Evolutionary conservation across 1,140 invertebrate genomes (phyloP), one percentile per base, ranked within the genome.

Genomic region (Wiebesia pumilae): DNA sequence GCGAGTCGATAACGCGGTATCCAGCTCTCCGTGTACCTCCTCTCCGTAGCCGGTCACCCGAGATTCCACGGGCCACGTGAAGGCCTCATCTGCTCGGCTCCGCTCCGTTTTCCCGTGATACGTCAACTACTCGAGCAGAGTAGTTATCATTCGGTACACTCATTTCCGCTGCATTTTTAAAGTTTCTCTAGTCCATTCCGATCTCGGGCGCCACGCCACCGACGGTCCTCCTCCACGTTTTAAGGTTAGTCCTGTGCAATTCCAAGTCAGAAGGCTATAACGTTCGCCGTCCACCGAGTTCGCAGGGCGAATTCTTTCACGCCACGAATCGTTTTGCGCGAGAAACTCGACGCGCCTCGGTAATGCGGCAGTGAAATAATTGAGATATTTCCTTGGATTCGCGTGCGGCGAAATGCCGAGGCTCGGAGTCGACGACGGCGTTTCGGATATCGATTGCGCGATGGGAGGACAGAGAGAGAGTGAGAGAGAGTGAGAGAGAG

Each of bases 401-500:
- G 77, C 43, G 9, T 35, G 77, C 47, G 47, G 21, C n/a, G 7
- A 58, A 79, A 79, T 12, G n/a, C 14, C 43, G 77, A 51, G 77
- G 47, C 51, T 38, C 19, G 47, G 58, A 16, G 27, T 47, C 54
- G 58, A 62, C 21, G 35, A 47, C 38, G 54, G 62, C 58, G 58
- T 81, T 81, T 81, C 12, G 27, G 62, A 14, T 81, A 81, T 81
- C 62, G 80, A 81, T 81, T 81, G 58, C 6, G 6, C 19, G 30
- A 38, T 33, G 30, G 1, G 40, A 43, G 24, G 19, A 19, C 43
- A 14, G 43, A 21, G 43, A 84, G 84, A 80, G 51, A 77, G 79
- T 67, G 71, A 58, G n/a, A 47, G 10, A 51, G 65, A 51, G 38
- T 40, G 67, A 75, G 85, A 79, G 47, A 81, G 80, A 89, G 73